These are phyloP conservation scores for Allolobophora icterica DNA, from an alignment of 2,888 invertebrate genomes.

Conservation along the genomic window DNA sequence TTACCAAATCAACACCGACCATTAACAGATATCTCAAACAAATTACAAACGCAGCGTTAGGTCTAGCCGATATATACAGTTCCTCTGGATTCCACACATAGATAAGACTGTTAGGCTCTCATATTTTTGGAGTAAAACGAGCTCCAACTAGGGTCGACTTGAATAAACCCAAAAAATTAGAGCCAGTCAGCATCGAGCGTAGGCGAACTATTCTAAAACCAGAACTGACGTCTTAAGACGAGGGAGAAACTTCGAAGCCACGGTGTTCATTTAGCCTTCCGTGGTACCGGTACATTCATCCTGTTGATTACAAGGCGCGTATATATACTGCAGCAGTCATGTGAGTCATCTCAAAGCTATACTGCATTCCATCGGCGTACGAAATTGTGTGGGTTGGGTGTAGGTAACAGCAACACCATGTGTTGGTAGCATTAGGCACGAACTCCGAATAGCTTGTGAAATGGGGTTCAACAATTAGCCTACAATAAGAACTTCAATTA, in stretches of 20 bases:
- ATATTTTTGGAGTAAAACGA: background rate
- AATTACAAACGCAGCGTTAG: background rate
- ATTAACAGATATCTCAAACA: background rate
- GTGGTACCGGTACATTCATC: constrained; percentile 2
- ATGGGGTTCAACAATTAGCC: no score
- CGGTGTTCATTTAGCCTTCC: background rate
- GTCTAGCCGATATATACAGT: background rate
- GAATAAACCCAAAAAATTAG: background rate
- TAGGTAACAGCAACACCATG: background rate
- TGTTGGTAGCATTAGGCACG: background rate
- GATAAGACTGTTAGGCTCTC: background rate
- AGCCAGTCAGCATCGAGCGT: background rate
- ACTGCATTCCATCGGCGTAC: background rate
- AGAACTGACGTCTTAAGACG: background rate
- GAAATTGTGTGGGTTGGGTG: background rate
- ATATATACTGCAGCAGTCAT: background rate
- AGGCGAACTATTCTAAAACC: background rate
- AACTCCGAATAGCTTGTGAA: no score
- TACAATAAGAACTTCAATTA: no score
- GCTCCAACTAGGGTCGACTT: background rate
- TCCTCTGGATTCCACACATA: background rate
- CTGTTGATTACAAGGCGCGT: background rate
- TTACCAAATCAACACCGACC: background rate
- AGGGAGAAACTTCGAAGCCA: background rate
- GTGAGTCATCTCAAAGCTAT: background rate